A percentile compares a stretch with the other conserved stretches of the same genome.
Conservation (phyloP, 53 echinoderm and acorn worm species). For the Echinarachnius parma region DNA sequence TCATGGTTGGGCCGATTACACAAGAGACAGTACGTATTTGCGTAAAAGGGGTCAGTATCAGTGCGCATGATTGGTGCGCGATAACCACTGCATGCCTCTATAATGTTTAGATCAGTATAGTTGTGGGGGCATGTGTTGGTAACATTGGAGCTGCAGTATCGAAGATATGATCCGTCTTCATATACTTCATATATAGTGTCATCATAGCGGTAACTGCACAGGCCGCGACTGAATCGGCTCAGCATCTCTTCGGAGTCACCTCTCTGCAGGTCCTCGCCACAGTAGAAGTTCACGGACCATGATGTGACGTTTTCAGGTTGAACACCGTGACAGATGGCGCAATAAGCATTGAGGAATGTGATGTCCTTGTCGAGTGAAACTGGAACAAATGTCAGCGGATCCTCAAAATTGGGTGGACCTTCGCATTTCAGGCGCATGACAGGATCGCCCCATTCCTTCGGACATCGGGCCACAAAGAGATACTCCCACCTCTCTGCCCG, state of each 20-base stretch:
- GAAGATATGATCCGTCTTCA: neutral
- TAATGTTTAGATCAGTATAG: neutral
- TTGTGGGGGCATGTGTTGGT: neutral
- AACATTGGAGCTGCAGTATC: neutral
- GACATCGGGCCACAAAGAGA: conserved; percentile 16
- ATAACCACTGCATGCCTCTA: conserved; percentile 3
- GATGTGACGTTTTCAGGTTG: conserved; percentile 1
- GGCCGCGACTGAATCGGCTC: neutral
- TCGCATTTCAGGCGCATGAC: neutral
- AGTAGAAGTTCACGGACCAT: conserved; percentile 1
- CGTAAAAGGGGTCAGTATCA: neutral
- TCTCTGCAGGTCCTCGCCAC: neutral
- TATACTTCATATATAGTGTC: neutral
- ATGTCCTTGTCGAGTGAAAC: neutral
- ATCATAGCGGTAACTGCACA: conserved; percentile 7
- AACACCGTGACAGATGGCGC: conserved; percentile 29
- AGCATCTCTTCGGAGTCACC: neutral
- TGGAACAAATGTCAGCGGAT: conserved; percentile 9
- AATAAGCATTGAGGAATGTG: conserved; percentile 24
- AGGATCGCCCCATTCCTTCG: neutral
- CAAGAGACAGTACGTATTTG: conserved; percentile 15
- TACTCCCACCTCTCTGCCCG: neutral
- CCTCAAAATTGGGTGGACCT: too few relatives aligned
- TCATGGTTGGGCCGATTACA: neutral
- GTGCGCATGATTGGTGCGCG: neutral